Evolutionary conservation across 2,113 vertebrate species (phyloP).

Genomic region (Dasyornis broadbenti): DNA sequence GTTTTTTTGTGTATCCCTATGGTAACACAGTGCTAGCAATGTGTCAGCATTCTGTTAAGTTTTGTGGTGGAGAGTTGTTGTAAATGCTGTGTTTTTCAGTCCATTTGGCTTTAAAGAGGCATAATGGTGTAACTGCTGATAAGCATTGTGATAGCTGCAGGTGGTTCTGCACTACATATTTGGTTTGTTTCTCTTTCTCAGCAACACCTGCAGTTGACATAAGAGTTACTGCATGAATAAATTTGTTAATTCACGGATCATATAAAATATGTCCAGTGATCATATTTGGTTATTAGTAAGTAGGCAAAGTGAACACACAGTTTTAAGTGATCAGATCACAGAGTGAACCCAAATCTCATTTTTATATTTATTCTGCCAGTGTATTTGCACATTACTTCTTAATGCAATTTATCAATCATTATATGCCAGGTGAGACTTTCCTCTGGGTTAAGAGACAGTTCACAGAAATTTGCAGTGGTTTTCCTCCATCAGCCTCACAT

Average conservation of each 20-base stretch:
- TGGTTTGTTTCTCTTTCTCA: background rate
- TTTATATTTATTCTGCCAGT: background rate
- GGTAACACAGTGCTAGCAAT: background rate
- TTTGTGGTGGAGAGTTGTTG: background rate
- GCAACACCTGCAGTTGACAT: background rate
- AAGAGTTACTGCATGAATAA: background rate
- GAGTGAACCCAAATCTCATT: background rate
- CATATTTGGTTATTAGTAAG: background rate
- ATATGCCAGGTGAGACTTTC: background rate
- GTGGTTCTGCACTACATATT: background rate
- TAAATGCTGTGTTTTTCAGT: background rate
- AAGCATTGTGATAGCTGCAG: background rate
- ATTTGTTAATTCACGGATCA: background rate
- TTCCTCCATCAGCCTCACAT: background rate
- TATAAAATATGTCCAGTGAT: background rate
- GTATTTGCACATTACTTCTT: background rate
- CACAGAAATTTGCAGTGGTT: background rate
- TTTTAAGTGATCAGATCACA: background rate
- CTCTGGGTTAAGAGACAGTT: background rate
- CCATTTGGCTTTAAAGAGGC: background rate
- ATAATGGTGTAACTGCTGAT: background rate
- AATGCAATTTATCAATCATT: background rate
- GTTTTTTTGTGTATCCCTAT: background rate
- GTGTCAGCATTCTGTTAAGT: background rate
- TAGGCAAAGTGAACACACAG: background rate